Evolutionary conservation across 2,888 invertebrate genomes (phyloP).

Genomic region (Corythucha ciliata): DNA sequence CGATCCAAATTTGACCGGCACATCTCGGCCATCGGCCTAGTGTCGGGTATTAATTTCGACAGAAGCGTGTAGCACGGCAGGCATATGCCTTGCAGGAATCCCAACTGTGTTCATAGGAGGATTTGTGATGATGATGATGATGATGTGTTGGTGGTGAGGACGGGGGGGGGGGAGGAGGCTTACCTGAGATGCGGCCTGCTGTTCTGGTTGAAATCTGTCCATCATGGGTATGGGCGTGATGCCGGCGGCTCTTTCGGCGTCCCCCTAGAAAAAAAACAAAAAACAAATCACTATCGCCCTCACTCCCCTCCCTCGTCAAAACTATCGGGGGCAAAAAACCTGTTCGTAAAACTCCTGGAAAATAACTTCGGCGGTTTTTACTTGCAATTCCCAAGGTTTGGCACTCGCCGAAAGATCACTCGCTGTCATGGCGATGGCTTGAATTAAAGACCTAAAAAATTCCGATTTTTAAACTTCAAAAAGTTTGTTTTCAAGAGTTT

Average conservation of each 20-base stretch:
- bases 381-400: conserved; percentile 75
- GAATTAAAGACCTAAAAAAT: conserved; percentile 49
- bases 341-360: conserved; percentile 75
- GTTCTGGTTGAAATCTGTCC: conserved; percentile 62
- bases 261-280: conserved; percentile 44
- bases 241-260: conserved; percentile 59
- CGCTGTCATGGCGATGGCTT: conserved; percentile 74
- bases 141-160: background rate
- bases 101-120: conserved; percentile 49
- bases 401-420: conserved; percentile 75
- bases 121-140: background rate
- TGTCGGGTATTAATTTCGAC: conserved; percentile 56
- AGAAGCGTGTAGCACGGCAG: conserved; percentile 68
- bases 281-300: too few species aligned
- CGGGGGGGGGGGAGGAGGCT: too few species aligned
- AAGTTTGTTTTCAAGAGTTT: background rate
- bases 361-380: conserved; percentile 68
- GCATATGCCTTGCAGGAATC: conserved; percentile 70
- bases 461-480: background rate
- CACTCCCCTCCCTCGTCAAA: background rate
- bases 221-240: conserved; percentile 69
- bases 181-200: conserved; percentile 67
- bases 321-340: conserved; percentile 18
- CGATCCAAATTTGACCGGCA: conserved; percentile 52
- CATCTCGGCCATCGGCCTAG: conserved; percentile 59